These are phyloP conservation scores for Macrostomum cliftonense DNA, from an alignment of 2,888 invertebrate species.

Conservation along the genomic window DNA sequence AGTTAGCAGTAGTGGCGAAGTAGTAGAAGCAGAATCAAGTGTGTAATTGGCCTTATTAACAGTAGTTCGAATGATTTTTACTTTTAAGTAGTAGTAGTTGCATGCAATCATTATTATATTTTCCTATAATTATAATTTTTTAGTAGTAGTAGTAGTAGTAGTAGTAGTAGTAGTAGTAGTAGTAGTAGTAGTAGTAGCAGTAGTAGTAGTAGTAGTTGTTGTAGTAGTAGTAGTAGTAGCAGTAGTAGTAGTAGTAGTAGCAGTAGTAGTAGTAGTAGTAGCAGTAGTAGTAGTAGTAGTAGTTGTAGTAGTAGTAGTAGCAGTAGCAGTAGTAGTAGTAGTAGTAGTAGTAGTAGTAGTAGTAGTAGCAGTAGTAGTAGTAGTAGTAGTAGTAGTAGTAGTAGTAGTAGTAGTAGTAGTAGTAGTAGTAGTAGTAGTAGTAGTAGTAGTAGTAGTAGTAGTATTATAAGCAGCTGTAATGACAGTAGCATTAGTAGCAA, in stretches of 20 bases:
- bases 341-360: conserved; percentile 9
- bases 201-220: conserved; percentile 10
- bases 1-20: too few species aligned
- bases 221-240: conserved; percentile 10
- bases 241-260: conserved; percentile 10
- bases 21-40: too few species aligned
- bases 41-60: too few species aligned
- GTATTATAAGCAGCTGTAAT: background rate
- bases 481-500: background rate
- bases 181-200: conserved; percentile 10
- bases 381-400: conserved; percentile 1
- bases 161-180: conserved; percentile 8
- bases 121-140: too few species aligned
- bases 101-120: too few species aligned
- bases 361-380: conserved; percentile 1
- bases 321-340: conserved; percentile 8
- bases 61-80: too few species aligned
- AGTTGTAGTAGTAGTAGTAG: conserved; percentile 9
- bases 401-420: conserved; percentile 2
- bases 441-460: conserved; percentile 2
- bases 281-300: conserved; percentile 9
- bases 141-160: conserved; percentile 9
- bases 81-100: too few species aligned
- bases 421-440: conserved; percentile 2
- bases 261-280: conserved; percentile 9